Percentiles rank a stretch among this genome's conserved stretches.
Evolutionary conservation across 1,140 invertebrate species (phyloP).

Genomic region (Acromyrmex heyeri): DNA sequence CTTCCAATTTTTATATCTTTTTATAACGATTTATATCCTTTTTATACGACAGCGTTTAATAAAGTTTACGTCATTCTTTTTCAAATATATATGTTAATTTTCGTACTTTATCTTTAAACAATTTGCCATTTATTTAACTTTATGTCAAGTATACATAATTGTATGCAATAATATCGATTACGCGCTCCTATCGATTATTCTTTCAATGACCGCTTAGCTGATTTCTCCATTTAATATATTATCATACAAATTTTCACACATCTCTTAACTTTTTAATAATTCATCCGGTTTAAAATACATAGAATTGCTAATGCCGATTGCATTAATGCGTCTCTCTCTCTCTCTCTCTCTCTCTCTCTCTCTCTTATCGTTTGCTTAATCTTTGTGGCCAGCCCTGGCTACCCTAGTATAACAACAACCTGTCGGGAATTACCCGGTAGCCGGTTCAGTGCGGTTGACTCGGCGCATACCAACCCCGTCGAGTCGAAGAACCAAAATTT

Average conservation of each 20-base stretch:
- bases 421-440: slow-evolving; percentile 64
- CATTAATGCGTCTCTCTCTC: background rate
- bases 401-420: slow-evolving; percentile 54
- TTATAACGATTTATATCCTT: background rate
- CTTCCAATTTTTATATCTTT: background rate
- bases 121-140: background rate
- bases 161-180: background rate
- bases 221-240: background rate
- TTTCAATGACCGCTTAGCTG: background rate
- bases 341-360: background rate
- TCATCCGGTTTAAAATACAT: background rate
- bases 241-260: background rate
- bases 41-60: background rate
- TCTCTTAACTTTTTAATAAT: background rate
- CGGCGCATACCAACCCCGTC: slow-evolving; percentile 58
- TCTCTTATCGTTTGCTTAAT: background rate
- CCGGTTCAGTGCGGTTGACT: slow-evolving; percentile 7
- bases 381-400: background rate
- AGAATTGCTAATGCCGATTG: background rate
- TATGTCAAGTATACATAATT: background rate
- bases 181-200: background rate
- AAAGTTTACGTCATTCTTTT: background rate
- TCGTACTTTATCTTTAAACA: background rate
- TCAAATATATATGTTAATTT: background rate
- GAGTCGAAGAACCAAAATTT: slow-evolving; percentile 64